Percentiles rank a stretch among this genome's conserved stretches.
These are phyloP conservation scores for Drosophila sordidapex DNA, from an alignment of 2,888 invertebrate species.

Conservation along the genomic window DNA sequence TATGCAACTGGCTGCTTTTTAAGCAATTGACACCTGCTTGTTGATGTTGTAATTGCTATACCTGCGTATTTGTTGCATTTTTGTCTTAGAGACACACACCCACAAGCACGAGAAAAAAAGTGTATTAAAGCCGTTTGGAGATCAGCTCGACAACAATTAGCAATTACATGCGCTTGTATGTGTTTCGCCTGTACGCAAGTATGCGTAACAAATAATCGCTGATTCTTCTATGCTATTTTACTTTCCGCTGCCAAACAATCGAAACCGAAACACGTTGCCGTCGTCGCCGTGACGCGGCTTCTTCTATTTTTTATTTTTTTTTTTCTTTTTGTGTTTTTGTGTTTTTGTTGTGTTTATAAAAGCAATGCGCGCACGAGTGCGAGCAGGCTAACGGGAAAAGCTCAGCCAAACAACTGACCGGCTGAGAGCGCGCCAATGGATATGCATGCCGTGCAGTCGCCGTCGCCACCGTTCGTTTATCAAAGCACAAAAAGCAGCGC, in stretches of 20 bases:
- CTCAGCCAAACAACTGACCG: constrained; percentile 59
- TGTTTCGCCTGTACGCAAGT: constrained; percentile 9
- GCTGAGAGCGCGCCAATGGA: constrained; percentile 44
- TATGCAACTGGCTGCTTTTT: constrained; percentile 26
- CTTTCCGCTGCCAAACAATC: constrained; percentile 53
- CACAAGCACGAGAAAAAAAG: constrained; percentile 4
- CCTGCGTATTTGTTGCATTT: constrained; percentile 49
- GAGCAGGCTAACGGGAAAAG: constrained; percentile 70
- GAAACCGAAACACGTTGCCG: constrained; percentile 65
- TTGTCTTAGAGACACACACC: constrained; percentile 11
- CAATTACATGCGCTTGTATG: constrained; percentile 8
- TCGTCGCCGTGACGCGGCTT: constrained; percentile 35
- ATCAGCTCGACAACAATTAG: constrained; percentile 19
- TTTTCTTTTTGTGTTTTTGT: constrained; percentile 12
- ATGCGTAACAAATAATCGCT: constrained; percentile 31
- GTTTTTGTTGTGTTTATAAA: constrained; percentile 50
- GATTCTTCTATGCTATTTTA: constrained; percentile 20
- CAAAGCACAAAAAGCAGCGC: constrained; percentile 27
- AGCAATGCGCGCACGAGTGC: constrained; percentile 38
- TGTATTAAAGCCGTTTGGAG: constrained; percentile 10
- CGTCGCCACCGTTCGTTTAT: constrained; percentile 31
- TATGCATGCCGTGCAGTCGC: constrained; percentile 48
- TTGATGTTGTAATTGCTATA: constrained; percentile 25
- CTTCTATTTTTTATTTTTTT: constrained; percentile 2
- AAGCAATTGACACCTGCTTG: constrained; percentile 45